Conservation (phyloP, 2,113 vertebrate species). For the Silurus meridionalis region DNA sequence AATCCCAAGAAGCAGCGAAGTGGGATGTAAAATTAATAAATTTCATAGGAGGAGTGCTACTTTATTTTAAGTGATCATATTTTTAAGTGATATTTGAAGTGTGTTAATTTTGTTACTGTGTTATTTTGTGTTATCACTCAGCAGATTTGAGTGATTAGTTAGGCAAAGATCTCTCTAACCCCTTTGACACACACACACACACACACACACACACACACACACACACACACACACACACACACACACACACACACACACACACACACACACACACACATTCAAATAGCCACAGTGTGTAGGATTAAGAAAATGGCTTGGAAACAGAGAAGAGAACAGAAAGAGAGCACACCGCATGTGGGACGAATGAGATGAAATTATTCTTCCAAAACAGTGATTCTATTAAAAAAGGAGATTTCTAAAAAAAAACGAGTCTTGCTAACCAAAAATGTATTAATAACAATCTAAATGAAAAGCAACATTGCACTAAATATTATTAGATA, state of each 20-base stretch:
- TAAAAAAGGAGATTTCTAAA: conserved; percentile 14
- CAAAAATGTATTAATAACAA: conserved; percentile 17
- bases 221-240: not conserved
- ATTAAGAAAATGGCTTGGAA: conserved; percentile 58
- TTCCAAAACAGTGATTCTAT: conserved; percentile 28
- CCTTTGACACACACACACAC: conserved; percentile 47
- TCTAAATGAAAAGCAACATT: not conserved
- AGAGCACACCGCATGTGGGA: conserved; percentile 16
- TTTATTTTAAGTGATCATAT: not conserved
- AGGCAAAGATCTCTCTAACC: conserved; percentile 66
- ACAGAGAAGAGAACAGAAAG: conserved; percentile 48
- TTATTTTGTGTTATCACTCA: conserved; percentile 59
- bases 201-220: not conserved
- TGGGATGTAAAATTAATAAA: not conserved
- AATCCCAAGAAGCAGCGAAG: conserved; percentile 36
- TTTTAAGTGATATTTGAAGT: conserved; percentile 47
- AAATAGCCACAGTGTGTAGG: conserved; percentile 56
- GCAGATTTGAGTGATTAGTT: conserved; percentile 72
- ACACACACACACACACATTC: conserved; percentile 64
- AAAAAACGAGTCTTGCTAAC: not conserved
- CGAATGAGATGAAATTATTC: conserved; percentile 19
- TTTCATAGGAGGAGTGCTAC: conserved; percentile 8
- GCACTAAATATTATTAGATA: not conserved
- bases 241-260: conserved; percentile 10
- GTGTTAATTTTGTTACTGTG: conserved; percentile 60